A percentile compares a stretch with the other conserved stretches of the same genome.
Evolutionary conservation across 2,888 invertebrate species (phyloP).

Genomic region (Drosophila hamatofila): DNA sequence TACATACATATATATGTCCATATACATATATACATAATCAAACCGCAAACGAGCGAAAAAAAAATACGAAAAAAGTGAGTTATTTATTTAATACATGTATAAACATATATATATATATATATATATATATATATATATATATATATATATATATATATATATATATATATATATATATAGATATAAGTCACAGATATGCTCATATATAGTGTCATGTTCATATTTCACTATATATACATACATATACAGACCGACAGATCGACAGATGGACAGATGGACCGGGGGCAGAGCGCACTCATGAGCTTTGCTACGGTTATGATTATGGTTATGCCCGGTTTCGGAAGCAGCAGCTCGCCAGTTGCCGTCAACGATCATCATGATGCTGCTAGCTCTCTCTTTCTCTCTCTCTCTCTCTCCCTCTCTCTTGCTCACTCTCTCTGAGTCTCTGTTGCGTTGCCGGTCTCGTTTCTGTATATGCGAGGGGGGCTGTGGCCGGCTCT

Average conservation of each 20-base stretch:
- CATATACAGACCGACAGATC: conserved; percentile 10
- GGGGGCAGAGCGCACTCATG: conserved; percentile 33
- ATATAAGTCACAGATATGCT: conserved; percentile 16
- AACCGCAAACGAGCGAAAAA: conserved; percentile 55
- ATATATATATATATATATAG: conserved; percentile 16
- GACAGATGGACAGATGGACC: conserved; percentile 6
- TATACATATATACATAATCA: conserved; percentile 18
- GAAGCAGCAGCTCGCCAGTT: conserved; percentile 61
- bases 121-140: conserved; percentile 24
- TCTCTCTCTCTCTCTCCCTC: conserved; percentile 8
- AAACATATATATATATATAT: conserved; percentile 8
- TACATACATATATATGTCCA: conserved; percentile 10
- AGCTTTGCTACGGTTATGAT: conserved; percentile 57
- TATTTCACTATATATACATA: conserved; percentile 22
- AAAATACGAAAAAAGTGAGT: conserved; percentile 67
- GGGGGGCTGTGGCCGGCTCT: conserved; percentile 32
- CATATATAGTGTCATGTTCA: conserved; percentile 35
- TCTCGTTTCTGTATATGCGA: conserved; percentile 16
- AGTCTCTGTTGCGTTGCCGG: conserved; percentile 25
- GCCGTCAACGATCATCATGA: conserved; percentile 26
- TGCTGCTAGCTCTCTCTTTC: conserved; percentile 27
- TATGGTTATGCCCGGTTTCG: conserved; percentile 66
- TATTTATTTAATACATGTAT: conserved; percentile 57
- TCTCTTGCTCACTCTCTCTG: conserved; percentile 1
- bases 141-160: conserved; percentile 17